phyloP scores from a whole-genome alignment of 2,888 invertebrate species.

The Ptychoptera albimana region DNA sequence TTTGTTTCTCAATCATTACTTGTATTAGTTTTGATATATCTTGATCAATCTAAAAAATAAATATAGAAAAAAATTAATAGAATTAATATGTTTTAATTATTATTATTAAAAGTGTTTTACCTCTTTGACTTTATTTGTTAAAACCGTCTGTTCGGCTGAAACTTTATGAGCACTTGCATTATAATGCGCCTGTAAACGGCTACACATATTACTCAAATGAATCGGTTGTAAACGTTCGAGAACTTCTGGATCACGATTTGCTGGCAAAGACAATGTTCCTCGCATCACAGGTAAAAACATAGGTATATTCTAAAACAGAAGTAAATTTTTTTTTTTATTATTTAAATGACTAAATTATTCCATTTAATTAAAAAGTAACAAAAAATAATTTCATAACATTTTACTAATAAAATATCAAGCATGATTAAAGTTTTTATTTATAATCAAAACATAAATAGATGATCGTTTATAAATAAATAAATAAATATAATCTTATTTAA shows the following conservation, averaged over 20 bases:
- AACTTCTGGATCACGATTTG: constrained; percentile 73
- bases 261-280: constrained; percentile 70
- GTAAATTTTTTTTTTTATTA: constrained; percentile 1
- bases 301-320: constrained; percentile 52
- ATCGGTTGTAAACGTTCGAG: constrained; percentile 50
- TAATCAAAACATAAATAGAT: too few relatives aligned
- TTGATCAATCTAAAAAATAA: constrained; percentile 43
- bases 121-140: constrained; percentile 62
- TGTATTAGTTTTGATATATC: constrained; percentile 54
- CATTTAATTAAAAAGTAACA: too few relatives aligned
- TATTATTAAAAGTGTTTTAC: constrained; percentile 29
- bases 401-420: too few relatives aligned
- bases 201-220: constrained; percentile 56
- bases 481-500: too few relatives aligned
- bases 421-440: too few relatives aligned
- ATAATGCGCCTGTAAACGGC: constrained; percentile 70
- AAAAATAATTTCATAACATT: too few relatives aligned
- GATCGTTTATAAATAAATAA: too few relatives aligned
- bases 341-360: too few relatives aligned
- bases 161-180: constrained; percentile 68
- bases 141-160: constrained; percentile 58
- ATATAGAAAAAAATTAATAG: not conserved
- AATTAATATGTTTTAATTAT: not conserved
- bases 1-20: constrained; percentile 62
- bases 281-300: constrained; percentile 88